These are phyloP conservation scores for Steatocranus sp. DNA, from an alignment of 2,797 vertebrate genomes.

Conservation along the genomic window DNA sequence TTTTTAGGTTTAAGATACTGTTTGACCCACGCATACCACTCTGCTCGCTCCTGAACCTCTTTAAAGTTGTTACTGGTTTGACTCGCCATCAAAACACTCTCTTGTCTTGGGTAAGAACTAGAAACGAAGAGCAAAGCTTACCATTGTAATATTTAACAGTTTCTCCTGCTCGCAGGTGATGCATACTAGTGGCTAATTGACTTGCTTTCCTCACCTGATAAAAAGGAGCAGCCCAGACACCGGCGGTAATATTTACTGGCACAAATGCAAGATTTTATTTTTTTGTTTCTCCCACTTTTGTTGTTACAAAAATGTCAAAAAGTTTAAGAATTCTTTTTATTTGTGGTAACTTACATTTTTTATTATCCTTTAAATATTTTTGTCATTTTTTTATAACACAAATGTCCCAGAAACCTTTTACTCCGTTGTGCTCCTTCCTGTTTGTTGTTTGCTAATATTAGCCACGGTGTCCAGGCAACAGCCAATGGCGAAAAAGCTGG, in stretches of 20 bases:
- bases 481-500: not conserved
- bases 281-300: rapidly evolving
- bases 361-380: not conserved
- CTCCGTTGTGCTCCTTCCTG: not conserved
- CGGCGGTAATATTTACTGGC: not conserved
- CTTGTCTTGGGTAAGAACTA: not conserved
- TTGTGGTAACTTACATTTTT: not conserved
- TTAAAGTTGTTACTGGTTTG: not conserved
- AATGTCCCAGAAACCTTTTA: not conserved
- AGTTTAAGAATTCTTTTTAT: rapidly evolving
- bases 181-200: not conserved
- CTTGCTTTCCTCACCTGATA: conserved; percentile 30
- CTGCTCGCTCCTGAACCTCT: conserved; percentile 1
- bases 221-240: not conserved
- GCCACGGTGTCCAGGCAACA: conserved; percentile 12
- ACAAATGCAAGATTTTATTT: not conserved
- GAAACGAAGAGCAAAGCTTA: not conserved
- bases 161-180: not conserved
- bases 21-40: conserved; percentile 1
- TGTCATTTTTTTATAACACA: not conserved
- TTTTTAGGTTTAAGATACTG: not conserved
- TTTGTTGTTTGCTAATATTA: not conserved
- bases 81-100: not conserved
- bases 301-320: not conserved
- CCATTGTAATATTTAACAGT: not conserved